Evolutionary conservation across 2,888 invertebrate genomes (phyloP), one percentile per base, ranked within the genome.

Genomic region (Fissipunctia ypsillon): DNA sequence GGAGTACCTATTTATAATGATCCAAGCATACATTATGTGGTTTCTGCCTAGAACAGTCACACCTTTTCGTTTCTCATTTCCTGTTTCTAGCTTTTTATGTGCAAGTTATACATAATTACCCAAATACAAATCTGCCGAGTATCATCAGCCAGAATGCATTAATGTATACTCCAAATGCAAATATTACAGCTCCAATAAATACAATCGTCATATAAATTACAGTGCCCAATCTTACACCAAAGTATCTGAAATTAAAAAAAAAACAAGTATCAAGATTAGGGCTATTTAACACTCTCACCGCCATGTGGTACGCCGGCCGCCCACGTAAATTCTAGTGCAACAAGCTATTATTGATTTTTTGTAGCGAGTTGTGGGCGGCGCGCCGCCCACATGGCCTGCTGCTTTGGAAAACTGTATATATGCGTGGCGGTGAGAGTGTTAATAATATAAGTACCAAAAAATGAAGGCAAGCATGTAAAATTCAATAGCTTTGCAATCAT

Each of bases 201-300:
- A 99, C 98, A 85, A 99, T 97, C 4, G 97, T 96, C 96, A 99
- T 98, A 91, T 99, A 99, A 83, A 99, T 98, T 85, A 98, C 97
- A 63, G 99, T 98, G 57, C 99, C 99, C 81, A 99, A 93, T 86
- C 99, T 97, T 80, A 99, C 98, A 54, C 99, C 99, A 96, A 99
- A 99, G 61, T 99, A 98, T 85, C 98, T 98, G 94, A 81, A 97
- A 97, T 74, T 35, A 16, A 69, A 63, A 52, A 45, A n/a, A 59
- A 56, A 45, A 59, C 7, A 22, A 38, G 4, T 14, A 19, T 38
- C 12, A 19, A 9, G 16, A 28, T 69, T 69, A 45, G 5, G 4
- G 9, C 12, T 50, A 41, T 38, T 68, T n/a, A 52, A 12, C 52
- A 22, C n/a, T n/a, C n/a, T n/a, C n/a, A n/a, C n/a, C n/a, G n/a